Evolutionary conservation across 1,140 invertebrate species (phyloP).

Genomic region (Phymorhynchus buccinoides): DNA sequence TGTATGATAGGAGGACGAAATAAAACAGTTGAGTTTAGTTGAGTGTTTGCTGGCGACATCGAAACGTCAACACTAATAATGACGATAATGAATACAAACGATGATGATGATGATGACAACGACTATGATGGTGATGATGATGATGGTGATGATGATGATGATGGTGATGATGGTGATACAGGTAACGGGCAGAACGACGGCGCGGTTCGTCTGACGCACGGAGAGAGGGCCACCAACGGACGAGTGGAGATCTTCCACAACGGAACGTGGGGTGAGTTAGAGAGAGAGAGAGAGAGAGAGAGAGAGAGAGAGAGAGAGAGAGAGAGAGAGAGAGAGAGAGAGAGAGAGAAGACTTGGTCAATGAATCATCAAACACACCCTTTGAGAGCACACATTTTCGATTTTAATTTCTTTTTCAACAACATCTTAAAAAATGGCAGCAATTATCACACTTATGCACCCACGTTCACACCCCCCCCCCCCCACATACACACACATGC

Average conservation of each 20-base stretch:
- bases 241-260: slow-evolving; percentile 58
- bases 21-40: no score
- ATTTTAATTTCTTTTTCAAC: no score
- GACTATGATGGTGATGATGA: neutral
- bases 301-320: no score
- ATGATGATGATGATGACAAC: neutral
- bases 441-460: no score
- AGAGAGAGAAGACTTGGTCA: no score
- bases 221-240: slow-evolving; percentile 39
- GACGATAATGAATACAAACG: neutral
- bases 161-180: neutral
- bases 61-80: neutral
- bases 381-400: no score
- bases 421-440: no score
- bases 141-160: neutral
- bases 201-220: neutral
- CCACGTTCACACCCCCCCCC: no score
- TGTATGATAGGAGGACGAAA: neutral
- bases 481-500: no score
- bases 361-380: no score
- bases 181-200: neutral
- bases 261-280: slow-evolving; percentile 48
- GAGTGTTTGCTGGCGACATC: neutral
- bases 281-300: no score
- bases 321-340: no score